Conservation (phyloP, 2,797 vertebrate species). For the Saguinus oedipus region DNA sequence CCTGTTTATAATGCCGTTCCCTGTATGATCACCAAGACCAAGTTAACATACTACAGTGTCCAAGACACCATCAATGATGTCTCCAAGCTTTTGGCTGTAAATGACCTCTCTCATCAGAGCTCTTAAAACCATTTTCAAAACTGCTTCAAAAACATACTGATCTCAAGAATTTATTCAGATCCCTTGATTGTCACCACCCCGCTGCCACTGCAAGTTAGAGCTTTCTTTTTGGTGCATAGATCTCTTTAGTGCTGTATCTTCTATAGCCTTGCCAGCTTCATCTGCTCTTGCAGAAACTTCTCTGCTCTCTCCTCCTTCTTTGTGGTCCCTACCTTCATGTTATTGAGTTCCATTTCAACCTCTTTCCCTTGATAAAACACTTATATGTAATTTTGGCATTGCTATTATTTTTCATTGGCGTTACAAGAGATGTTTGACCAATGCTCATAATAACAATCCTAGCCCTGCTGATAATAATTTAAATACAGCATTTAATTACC, state of each 20-base stretch:
- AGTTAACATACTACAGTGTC: neutral
- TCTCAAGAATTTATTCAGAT: neutral
- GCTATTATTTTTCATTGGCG: neutral
- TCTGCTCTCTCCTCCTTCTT: neutral
- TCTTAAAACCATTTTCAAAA: neutral
- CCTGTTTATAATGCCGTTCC: neutral
- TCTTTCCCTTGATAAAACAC: neutral
- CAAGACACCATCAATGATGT: neutral
- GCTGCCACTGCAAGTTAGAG: neutral
- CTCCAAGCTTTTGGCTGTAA: neutral
- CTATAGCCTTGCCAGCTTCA: rapidly evolving
- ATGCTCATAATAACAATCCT: neutral
- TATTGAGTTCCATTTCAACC: neutral
- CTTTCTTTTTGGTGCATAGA: neutral
- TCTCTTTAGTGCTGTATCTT: neutral
- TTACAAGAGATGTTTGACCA: neutral
- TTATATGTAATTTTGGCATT: neutral
- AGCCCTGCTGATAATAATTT: neutral
- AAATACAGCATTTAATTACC: neutral
- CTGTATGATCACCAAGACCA: neutral
- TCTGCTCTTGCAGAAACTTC: neutral
- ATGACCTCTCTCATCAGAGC: neutral
- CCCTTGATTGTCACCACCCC: rapidly evolving
- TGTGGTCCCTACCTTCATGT: neutral
- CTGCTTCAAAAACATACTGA: neutral